A percentile compares a stretch with the other conserved stretches of the same genome.
phyloP scores from a whole-genome alignment of 1,140 invertebrate genomes.

The Eriocheir sinensis region DNA sequence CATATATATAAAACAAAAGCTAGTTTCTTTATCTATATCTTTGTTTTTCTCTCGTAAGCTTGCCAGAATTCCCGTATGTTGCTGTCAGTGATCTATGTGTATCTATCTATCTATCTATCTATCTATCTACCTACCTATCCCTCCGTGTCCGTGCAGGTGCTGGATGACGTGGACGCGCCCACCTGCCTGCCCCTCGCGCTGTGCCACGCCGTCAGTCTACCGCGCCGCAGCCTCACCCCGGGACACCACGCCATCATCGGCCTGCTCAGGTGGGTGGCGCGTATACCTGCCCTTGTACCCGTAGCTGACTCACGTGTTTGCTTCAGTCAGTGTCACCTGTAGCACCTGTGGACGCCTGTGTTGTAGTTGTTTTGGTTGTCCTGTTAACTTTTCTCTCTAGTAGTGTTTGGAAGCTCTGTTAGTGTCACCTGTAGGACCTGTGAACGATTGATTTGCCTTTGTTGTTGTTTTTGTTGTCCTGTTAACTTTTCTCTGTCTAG shows the following conservation, averaged over 20 bases:
- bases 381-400: not conserved
- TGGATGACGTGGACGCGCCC: constrained; percentile 1
- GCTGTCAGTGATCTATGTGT: no score
- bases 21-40: no score
- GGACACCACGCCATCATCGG: not conserved
- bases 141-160: not conserved
- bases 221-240: not conserved
- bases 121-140: not conserved
- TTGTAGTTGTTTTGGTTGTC: not conserved
- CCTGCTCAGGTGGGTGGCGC: constrained; percentile 47
- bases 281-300: no score
- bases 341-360: no score
- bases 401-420: not conserved
- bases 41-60: no score
- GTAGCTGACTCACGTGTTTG: not conserved
- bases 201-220: constrained; percentile 46
- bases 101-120: not conserved
- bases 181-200: constrained; percentile 44
- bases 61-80: no score
- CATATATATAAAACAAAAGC: no score
- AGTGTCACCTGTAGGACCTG: not conserved
- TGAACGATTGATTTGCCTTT: no score
- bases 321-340: not conserved
- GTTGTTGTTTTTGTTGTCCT: not conserved
- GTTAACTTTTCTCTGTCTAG: no score